These are phyloP conservation scores for Perizoma affinitatum DNA, from an alignment of 2,888 invertebrate species.

Conservation along the genomic window DNA sequence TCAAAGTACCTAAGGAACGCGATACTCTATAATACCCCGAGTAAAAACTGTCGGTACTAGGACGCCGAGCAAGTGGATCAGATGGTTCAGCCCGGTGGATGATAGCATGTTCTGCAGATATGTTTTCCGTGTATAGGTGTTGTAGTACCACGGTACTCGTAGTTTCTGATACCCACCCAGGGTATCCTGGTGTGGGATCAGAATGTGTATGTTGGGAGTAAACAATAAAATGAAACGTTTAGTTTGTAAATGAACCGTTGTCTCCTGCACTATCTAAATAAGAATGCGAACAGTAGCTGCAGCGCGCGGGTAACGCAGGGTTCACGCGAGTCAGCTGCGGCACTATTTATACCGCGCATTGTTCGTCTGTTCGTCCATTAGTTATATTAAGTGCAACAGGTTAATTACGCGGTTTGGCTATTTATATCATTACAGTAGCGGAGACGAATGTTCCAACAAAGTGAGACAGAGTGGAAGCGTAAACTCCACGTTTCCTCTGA, in stretches of 20 bases:
- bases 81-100: no score
- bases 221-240: not conserved
- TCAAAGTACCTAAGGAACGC: no score
- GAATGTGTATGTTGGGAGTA: no score
- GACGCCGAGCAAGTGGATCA: no score
- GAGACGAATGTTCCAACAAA: constrained; percentile 6
- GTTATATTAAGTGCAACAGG: constrained; percentile 22
- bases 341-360: constrained; percentile 20
- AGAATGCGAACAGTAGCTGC: constrained; percentile 6
- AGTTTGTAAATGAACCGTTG: not conserved
- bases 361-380: constrained; percentile 19
- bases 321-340: constrained; percentile 19
- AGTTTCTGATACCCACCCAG: no score
- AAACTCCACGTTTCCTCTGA: not conserved
- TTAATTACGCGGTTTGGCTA: constrained; percentile 20
- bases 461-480: not conserved
- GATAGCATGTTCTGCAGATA: no score
- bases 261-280: constrained; percentile 10
- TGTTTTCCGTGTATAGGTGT: no score
- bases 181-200: no score
- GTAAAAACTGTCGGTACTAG: no score
- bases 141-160: no score
- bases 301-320: constrained; percentile 6
- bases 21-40: no score
- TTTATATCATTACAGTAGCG: constrained; percentile 12